These are phyloP conservation scores for Daubentonia madagascariensis DNA, from an alignment of 2,113 vertebrate genomes.

Conservation along the genomic window DNA sequence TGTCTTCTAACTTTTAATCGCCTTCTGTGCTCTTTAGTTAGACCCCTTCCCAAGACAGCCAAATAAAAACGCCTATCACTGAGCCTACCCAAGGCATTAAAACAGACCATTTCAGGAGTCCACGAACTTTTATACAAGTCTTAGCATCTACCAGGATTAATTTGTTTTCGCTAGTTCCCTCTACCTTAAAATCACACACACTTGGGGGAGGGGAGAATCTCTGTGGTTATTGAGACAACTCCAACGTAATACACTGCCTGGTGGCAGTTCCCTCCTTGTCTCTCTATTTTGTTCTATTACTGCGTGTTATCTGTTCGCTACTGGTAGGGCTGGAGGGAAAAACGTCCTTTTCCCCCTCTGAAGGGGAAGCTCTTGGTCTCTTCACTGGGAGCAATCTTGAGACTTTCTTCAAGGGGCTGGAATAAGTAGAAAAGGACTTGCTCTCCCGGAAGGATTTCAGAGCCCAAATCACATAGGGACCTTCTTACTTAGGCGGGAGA, in stretches of 20 bases:
- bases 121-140: slow-evolving; percentile 66
- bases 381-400: background rate
- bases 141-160: background rate
- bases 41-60: background rate
- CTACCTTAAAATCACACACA: background rate
- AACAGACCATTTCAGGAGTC: background rate
- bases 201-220: background rate
- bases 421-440: background rate
- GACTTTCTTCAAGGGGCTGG: background rate
- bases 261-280: background rate
- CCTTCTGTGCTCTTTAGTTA: background rate
- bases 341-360: background rate
- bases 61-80: background rate
- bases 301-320: background rate
- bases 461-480: background rate
- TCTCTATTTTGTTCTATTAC: background rate
- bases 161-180: background rate
- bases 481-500: slow-evolving; percentile 49
- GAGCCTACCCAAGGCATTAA: background rate
- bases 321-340: background rate
- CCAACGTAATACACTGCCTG: rapidly evolving
- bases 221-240: background rate
- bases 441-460: background rate
- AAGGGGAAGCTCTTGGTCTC: background rate
- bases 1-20: slow-evolving; percentile 60